phyloP scores from a whole-genome alignment of 1,140 invertebrate genomes.

The Argopecten irradians region DNA sequence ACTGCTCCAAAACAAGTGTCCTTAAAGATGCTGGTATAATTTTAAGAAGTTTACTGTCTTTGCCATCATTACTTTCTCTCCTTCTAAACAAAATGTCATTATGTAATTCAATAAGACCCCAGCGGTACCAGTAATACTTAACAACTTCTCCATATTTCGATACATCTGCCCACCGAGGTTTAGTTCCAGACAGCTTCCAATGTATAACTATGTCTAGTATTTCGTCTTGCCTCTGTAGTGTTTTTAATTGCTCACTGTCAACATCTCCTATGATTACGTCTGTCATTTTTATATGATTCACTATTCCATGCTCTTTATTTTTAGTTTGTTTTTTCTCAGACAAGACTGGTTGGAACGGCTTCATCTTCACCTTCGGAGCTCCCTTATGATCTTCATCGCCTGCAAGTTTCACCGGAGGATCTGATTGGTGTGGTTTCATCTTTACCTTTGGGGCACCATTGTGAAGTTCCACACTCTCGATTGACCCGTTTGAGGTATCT shows the following conservation, averaged over 20 bases:
- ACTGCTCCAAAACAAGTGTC: not conserved
- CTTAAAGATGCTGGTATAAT: not conserved
- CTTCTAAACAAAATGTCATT: slow-evolving; percentile 32
- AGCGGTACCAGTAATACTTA: slow-evolving; percentile 38
- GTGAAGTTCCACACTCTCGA: too few relatives aligned
- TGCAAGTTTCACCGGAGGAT: not conserved
- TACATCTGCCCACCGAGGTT: slow-evolving; percentile 25
- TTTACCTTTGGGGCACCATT: too few relatives aligned
- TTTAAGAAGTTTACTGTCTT: slow-evolving; percentile 18
- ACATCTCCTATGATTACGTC: too few relatives aligned
- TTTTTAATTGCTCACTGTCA: slow-evolving; percentile 22
- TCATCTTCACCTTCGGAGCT: not conserved
- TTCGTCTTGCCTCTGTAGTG: slow-evolving; percentile 15
- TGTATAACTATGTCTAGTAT: too few relatives aligned
- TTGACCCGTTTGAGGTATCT: too few relatives aligned
- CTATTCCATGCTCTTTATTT: not conserved
- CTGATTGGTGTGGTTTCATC: not conserved
- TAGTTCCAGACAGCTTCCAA: too few relatives aligned
- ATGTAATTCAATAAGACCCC: not conserved
- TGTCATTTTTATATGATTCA: not conserved
- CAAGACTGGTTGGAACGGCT: not conserved
- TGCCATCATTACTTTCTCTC: slow-evolving; percentile 28
- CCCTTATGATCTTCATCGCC: too few relatives aligned
- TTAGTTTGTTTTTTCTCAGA: not conserved
- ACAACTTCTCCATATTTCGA: not conserved